These are phyloP conservation scores for Dasypus novemcinctus DNA, from an alignment of 2,113 vertebrate genomes.

Conservation along the genomic window DNA sequence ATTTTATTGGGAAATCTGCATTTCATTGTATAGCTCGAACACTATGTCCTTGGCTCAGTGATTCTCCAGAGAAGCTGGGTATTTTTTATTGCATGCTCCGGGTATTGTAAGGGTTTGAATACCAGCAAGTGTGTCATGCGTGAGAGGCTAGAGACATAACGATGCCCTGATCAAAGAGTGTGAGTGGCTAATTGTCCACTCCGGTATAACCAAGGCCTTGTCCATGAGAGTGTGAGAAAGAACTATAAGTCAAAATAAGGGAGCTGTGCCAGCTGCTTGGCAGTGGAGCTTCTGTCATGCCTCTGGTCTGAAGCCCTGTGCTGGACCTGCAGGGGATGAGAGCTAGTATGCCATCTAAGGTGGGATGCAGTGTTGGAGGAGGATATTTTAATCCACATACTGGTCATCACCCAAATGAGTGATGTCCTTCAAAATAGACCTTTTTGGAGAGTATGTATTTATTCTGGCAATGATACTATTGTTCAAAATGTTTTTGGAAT, in stretches of 20 bases:
- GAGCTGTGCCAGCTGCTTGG: not conserved
- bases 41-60: slow-evolving; percentile 64
- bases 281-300: accelerated
- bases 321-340: not conserved
- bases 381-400: not conserved
- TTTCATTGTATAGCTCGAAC: slow-evolving; percentile 75
- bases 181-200: not conserved
- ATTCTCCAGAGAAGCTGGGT: slow-evolving; percentile 27
- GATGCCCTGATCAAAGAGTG: not conserved
- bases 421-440: not conserved
- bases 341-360: not conserved
- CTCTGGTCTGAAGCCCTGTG: not conserved
- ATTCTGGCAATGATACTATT: not conserved
- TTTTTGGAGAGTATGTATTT: not conserved
- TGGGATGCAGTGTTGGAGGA: not conserved
- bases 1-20: slow-evolving; percentile 76
- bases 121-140: slow-evolving; percentile 17
- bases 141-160: not conserved
- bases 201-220: not conserved
- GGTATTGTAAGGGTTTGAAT: slow-evolving; percentile 25
- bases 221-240: not conserved
- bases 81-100: slow-evolving; percentile 56
- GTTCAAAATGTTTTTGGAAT: not conserved
- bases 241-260: not conserved
- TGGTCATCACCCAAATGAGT: not conserved